These are phyloP conservation scores for Spilosoma lubricipeda DNA, from an alignment of 2,888 invertebrate genomes.

Conservation along the genomic window DNA sequence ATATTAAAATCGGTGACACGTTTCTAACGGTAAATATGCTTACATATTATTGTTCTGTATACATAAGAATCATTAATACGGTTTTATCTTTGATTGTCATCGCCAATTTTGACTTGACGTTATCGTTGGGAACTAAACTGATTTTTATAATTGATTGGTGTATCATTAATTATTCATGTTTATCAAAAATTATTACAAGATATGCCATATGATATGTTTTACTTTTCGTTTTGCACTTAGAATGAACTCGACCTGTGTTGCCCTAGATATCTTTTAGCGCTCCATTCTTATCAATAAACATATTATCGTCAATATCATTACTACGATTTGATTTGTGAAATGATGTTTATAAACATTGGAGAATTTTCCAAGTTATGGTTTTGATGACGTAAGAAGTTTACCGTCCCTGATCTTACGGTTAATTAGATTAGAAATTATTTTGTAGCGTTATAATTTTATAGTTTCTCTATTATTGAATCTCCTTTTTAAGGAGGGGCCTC, in stretches of 20 bases:
- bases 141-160: background rate
- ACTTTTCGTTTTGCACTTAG: background rate
- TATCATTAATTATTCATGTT: background rate
- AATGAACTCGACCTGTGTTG: background rate
- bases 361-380: too few species aligned
- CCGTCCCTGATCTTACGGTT: too few species aligned
- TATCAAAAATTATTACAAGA: background rate
- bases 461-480: too few species aligned
- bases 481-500: too few species aligned
- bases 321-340: background rate
- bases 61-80: background rate
- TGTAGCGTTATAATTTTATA: too few species aligned
- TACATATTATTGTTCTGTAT: background rate
- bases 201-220: background rate
- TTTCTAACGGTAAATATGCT: background rate
- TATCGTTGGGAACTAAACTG: background rate
- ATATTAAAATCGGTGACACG: too few species aligned
- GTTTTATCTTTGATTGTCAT: background rate
- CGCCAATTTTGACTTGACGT: background rate
- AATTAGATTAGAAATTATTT: too few species aligned
- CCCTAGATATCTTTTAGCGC: background rate
- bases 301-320: background rate
- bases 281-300: background rate
- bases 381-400: too few species aligned
- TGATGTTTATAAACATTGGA: too few species aligned